These are phyloP conservation scores for Sebastes wilsoni DNA, from an alignment of 2,797 vertebrate species.

Conservation along the genomic window DNA sequence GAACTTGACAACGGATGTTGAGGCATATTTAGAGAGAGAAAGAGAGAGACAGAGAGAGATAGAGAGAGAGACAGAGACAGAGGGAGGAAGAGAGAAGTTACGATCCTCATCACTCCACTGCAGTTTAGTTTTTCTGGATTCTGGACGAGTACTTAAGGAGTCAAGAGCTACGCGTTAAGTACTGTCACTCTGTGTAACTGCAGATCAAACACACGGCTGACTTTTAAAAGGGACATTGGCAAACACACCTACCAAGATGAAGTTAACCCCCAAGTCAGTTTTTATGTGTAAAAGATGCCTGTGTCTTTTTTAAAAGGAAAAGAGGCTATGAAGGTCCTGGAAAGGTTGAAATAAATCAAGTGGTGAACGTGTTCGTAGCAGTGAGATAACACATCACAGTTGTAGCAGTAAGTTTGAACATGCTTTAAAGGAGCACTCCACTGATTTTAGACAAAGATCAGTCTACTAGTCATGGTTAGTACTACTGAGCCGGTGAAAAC, in stretches of 20 bases:
- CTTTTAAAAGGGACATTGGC: slow-evolving; percentile 52
- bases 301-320: slow-evolving; percentile 27
- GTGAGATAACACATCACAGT: background rate
- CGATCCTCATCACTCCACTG: slow-evolving; percentile 81
- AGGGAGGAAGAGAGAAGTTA: slow-evolving; percentile 57
- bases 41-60: slow-evolving; percentile 35
- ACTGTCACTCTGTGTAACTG: slow-evolving; percentile 48
- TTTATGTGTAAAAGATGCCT: slow-evolving; percentile 52
- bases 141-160: slow-evolving; percentile 60
- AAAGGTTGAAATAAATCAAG: slow-evolving; percentile 3
- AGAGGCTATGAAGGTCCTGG: slow-evolving; percentile 76
- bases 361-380: background rate
- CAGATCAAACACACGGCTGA: slow-evolving; percentile 50
- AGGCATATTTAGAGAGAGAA: slow-evolving; percentile 66
- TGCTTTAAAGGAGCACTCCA: slow-evolving; percentile 23
- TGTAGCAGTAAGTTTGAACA: background rate
- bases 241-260: slow-evolving; percentile 57
- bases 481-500: background rate
- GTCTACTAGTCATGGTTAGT: background rate
- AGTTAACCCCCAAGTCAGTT: slow-evolving; percentile 36
- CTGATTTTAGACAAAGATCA: background rate
- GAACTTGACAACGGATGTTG: slow-evolving; percentile 71
- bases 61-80: slow-evolving; percentile 36
- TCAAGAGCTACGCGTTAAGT: slow-evolving; percentile 52
- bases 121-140: slow-evolving; percentile 75